Percentiles rank a stretch among this genome's conserved stretches.
These are phyloP conservation scores for Drosophila phalerata DNA, from an alignment of 2,888 invertebrate genomes.

Conservation along the genomic window DNA sequence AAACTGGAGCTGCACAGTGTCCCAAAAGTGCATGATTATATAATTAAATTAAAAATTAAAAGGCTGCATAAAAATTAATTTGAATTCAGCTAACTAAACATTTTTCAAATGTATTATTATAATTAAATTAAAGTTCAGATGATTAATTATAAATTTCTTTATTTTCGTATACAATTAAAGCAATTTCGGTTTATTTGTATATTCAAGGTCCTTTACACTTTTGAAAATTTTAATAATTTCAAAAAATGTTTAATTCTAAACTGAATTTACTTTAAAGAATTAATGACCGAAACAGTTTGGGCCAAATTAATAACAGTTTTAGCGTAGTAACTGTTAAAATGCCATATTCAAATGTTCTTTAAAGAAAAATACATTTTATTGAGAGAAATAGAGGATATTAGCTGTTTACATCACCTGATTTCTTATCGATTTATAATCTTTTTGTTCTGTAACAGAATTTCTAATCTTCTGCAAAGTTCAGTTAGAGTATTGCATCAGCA, in stretches of 20 bases:
- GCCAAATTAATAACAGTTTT: too few species aligned
- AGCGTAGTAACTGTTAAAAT: background rate
- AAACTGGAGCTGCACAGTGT: slow-evolving; percentile 56
- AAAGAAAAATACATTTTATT: background rate
- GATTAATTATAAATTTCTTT: too few species aligned
- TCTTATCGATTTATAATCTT: slow-evolving; percentile 1
- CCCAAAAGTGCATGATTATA: background rate
- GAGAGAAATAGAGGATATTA: background rate
- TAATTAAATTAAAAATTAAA: background rate
- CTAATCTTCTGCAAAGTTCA: slow-evolving; percentile 1
- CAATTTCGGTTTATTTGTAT: too few species aligned
- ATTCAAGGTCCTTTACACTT: too few species aligned
- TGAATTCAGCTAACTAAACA: too few species aligned
- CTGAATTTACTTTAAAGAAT: too few species aligned
- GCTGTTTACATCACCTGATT: slow-evolving; percentile 4
- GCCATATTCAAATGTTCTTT: background rate
- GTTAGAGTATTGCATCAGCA: slow-evolving; percentile 12
- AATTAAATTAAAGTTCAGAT: too few species aligned
- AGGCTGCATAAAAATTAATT: background rate
- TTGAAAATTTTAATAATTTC: too few species aligned
- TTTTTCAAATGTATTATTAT: too few species aligned
- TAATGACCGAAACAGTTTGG: too few species aligned
- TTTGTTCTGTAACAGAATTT: background rate
- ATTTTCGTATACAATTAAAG: too few species aligned
- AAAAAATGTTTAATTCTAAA: too few species aligned